Evolutionary conservation across 2,888 invertebrate genomes (phyloP), one percentile per base, ranked within the genome.

Genomic region (Calliphora vomitoria): DNA sequence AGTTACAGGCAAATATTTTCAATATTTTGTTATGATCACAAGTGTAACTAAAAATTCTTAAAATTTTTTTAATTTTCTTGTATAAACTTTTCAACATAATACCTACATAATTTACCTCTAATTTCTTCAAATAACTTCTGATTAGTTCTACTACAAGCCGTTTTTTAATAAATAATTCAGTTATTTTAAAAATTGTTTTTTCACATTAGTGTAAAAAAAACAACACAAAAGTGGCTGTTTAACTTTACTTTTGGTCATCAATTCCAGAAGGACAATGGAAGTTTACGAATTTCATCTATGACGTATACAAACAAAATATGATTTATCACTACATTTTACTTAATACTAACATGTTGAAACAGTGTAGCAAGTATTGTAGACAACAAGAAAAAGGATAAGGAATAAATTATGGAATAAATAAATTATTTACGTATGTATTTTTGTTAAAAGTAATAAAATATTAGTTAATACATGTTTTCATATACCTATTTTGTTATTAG

Each of bases 151-250:
- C 11, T 66, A 25, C 25, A 25, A 25, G 2, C 25, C 25, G 2
- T 66, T 66, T 20, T 44, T 8, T 20, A 6, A 66, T 66, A 66
- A 66, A 66, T 66, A 20, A 66, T 66, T 66, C 44, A 44, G 18
- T 44, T 66, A 44, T 44, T 44, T 66, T 66, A 41, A 41, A 66
- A 66, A 41, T 66, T 41, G 66, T 25, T 38, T 66, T 10, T 41
- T 66, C 8, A 38, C 18, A n/a, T 62, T 15, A 62, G 35, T 18
- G 2, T 38, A 44, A n/a, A n/a, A 66, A 20, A 4, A 66, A 15
- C 0, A 41, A 15, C 5, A 62, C 8, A 44, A 50, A 15, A 50
- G n/a, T 47, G 4, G 3, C 1, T 0, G 13, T 50, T 50, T 10
- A 8, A n/a, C 8, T 44, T 20, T 1, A 11, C 35, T 50, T 35